Base-by-base conservation (phyloP, 2,888 invertebrate species). In the Eumacrocentrus americanus region DNA sequence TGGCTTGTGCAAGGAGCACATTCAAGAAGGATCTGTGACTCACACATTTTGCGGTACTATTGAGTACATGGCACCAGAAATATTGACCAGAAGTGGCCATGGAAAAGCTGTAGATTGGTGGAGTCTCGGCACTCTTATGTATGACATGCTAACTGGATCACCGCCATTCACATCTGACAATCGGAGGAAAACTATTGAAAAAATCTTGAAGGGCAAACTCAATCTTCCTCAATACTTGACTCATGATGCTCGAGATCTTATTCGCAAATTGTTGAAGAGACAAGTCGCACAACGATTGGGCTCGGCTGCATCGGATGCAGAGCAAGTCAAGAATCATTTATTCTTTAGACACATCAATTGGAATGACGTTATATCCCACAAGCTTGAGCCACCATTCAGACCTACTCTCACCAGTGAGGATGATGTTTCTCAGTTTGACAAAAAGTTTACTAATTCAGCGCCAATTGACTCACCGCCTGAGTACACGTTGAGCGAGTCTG, bases 51-150 rank as follows among this genome's bases (percentile, higher is more conserved):
- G 98, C 83, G 98, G 99, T 61, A 98, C 98, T 66, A 98, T 98
- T 78, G 98, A 98, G 84, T 98, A 98, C 81, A 98, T 98, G 97
- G 98, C 99, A 60, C 99, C 99, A 48, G 99, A 99, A 87, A 98
- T 99, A 77, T 85, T 99, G 74, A 95, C 94, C 65, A 86, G 98
- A 78, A 92, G 91, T 81, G 99, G 99, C 35, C 99, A 99, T 84
- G 97, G 96, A 16, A 98, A 97, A 86, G 97, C 98, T 40, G 98
- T 98, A 0, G 99, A 99, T 83, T 99, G 99, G 99, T 99, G 99
- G 99, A 96, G 95, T 74, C 86, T 99, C 64, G 99, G 99, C 70
- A 98, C 98, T 66, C 86, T 99, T 65, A 94, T 96, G 92, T 99
- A 93, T 81, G 99, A 99, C 78, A 99, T 99, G 99, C 85, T 99